Evolutionary conservation across 1,140 invertebrate species (phyloP).

Genomic region (Lineus longissimus): DNA sequence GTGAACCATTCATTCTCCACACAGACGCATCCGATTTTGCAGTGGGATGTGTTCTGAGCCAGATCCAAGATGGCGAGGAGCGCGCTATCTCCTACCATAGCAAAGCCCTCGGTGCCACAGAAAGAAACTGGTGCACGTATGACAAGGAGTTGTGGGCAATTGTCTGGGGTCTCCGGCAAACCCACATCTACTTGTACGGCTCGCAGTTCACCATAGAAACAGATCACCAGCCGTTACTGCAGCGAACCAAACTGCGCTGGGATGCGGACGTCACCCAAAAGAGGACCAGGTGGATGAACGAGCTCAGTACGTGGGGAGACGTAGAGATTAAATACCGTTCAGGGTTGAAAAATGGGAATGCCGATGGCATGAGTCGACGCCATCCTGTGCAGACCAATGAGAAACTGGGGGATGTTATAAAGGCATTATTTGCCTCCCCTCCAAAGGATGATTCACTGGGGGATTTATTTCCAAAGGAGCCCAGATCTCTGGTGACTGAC

Average conservation of each 20-base stretch:
- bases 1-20: conserved; percentile 17
- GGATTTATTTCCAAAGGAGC: too few species aligned
- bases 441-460: too few species aligned
- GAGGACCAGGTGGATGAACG: conserved; percentile 4
- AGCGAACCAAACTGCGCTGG: neutral
- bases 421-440: too few species aligned
- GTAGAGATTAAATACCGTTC: neutral
- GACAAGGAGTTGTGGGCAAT: conserved; percentile 19
- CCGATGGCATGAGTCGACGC: conserved; percentile 9
- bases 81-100: conserved; percentile 24
- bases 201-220: conserved; percentile 17
- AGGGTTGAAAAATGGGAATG: neutral
- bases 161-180: conserved; percentile 16
- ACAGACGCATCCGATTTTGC: conserved; percentile 4
- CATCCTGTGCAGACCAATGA: neutral
- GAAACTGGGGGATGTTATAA: neutral
- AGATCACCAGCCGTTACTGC: conserved; percentile 3
- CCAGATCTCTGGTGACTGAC: too few species aligned
- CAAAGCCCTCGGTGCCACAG: conserved; percentile 13
- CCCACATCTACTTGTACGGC: conserved; percentile 19
- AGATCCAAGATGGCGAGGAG: conserved; percentile 21
- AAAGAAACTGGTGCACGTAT: conserved; percentile 18
- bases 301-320: conserved; percentile 1
- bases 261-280: neutral
- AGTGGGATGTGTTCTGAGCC: neutral